Percentiles rank a stretch among this genome's conserved stretches.
These are phyloP conservation scores for Melanitta fusca DNA, from an alignment of 2,797 vertebrate genomes.

Conservation along the genomic window DNA sequence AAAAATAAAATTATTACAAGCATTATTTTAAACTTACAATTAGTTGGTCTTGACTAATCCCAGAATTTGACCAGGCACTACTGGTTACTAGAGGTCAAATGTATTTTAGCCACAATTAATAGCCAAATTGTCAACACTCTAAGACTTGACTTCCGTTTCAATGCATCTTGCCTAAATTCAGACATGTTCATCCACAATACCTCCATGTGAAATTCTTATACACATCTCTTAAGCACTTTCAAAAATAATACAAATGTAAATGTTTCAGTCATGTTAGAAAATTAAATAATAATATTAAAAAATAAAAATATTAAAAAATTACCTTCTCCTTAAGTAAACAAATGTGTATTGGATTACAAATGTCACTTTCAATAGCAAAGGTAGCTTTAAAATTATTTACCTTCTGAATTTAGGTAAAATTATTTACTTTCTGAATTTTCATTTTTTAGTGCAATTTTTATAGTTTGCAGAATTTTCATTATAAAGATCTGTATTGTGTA, in stretches of 20 bases:
- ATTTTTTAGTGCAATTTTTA: background rate
- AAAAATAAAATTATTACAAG: background rate
- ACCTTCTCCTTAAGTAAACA: background rate
- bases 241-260: background rate
- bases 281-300: background rate
- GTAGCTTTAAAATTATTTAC: background rate
- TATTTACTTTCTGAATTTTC: background rate
- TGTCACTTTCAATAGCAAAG: background rate
- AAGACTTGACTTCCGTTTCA: background rate
- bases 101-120: background rate
- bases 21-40: background rate
- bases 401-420: background rate
- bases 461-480: background rate
- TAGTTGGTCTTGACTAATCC: background rate
- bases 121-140: background rate
- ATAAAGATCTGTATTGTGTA: background rate
- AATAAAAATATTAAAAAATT: background rate
- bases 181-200: background rate
- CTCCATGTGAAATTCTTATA: background rate
- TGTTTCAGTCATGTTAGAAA: background rate
- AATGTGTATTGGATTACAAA: background rate
- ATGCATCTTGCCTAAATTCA: background rate
- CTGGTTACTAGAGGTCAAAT: background rate
- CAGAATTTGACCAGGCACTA: background rate
- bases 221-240: background rate